These are phyloP conservation scores for Oxystoma pomonae DNA, from an alignment of 2,888 invertebrate species.

Conservation along the genomic window DNA sequence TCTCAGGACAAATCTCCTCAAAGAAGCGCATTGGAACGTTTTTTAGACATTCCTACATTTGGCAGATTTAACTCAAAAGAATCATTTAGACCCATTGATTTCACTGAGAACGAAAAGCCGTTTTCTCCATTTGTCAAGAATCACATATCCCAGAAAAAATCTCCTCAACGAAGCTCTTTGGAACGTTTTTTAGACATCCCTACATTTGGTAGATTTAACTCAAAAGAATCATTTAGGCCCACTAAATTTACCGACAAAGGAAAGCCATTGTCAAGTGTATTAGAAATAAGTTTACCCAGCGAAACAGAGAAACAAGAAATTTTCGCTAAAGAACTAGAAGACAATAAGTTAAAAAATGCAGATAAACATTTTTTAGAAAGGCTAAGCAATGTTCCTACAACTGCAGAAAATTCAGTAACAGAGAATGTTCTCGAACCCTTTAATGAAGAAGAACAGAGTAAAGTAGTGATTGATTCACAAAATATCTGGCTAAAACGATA, in stretches of 20 bases:
- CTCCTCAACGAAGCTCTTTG: not conserved
- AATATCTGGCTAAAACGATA: conserved; percentile 29
- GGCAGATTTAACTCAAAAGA: not conserved
- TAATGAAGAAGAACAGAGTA: not conserved
- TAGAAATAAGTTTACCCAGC: conserved; percentile 7
- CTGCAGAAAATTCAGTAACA: not conserved
- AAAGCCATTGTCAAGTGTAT: not conserved
- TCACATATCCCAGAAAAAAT: not conserved
- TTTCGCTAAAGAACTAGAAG: conserved; percentile 1
- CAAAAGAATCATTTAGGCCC: not conserved
- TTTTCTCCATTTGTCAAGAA: too few relatives aligned
- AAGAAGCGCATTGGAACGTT: not conserved
- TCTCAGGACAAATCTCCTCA: too few relatives aligned
- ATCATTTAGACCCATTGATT: not conserved
- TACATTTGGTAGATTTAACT: not conserved
- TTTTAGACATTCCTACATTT: conserved; percentile 18
- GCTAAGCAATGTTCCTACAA: not conserved
- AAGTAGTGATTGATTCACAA: conserved; percentile 12
- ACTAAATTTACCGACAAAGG: too few relatives aligned
- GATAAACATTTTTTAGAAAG: not conserved
- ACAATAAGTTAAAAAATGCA: not conserved
- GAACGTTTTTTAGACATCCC: not conserved
- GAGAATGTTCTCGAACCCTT: not conserved
- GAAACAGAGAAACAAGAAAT: conserved; percentile 8
- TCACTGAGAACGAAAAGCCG: too few relatives aligned